Evolutionary conservation across 2,888 invertebrate genomes (phyloP).

Genomic region (Dicranocentrus wangi): DNA sequence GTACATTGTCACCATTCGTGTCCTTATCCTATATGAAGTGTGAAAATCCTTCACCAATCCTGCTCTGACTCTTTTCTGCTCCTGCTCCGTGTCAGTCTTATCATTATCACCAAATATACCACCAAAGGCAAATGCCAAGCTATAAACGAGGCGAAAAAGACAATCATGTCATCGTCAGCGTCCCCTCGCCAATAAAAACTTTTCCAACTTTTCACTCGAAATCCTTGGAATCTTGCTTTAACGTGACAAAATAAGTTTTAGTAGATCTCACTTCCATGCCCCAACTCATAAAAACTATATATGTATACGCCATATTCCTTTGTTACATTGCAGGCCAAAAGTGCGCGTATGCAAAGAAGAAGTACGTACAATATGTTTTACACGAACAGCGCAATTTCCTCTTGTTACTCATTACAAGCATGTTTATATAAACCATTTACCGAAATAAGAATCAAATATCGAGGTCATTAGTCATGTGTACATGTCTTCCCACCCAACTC

Average conservation of each 20-base stretch:
- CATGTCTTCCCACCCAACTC: not conserved
- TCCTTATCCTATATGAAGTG: slow-evolving; percentile 50
- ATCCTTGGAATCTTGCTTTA: too few species aligned
- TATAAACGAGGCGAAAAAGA: too few species aligned
- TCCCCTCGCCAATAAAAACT: too few species aligned
- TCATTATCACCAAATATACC: not conserved
- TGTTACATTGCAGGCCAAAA: too few species aligned
- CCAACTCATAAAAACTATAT: too few species aligned
- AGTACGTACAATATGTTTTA: too few species aligned
- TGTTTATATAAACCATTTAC: not conserved
- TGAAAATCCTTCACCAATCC: slow-evolving; percentile 47
- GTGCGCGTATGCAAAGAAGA: too few species aligned
- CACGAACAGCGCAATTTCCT: not conserved
- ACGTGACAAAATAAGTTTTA: not conserved
- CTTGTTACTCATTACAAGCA: too few species aligned
- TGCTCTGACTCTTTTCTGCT: not conserved
- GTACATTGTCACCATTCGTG: slow-evolving; percentile 15
- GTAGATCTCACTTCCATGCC: too few species aligned
- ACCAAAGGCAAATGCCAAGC: not conserved
- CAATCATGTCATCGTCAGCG: too few species aligned
- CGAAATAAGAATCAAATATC: slow-evolving; percentile 25
- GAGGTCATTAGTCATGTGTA: slow-evolving; percentile 36
- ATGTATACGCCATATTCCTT: too few species aligned
- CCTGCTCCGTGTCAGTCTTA: slow-evolving; percentile 6
- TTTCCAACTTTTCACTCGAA: too few species aligned